Evolutionary conservation across 2,113 vertebrate species (phyloP), one percentile per base, ranked within the genome.

Genomic region (Brachypodius melanocephalos): DNA sequence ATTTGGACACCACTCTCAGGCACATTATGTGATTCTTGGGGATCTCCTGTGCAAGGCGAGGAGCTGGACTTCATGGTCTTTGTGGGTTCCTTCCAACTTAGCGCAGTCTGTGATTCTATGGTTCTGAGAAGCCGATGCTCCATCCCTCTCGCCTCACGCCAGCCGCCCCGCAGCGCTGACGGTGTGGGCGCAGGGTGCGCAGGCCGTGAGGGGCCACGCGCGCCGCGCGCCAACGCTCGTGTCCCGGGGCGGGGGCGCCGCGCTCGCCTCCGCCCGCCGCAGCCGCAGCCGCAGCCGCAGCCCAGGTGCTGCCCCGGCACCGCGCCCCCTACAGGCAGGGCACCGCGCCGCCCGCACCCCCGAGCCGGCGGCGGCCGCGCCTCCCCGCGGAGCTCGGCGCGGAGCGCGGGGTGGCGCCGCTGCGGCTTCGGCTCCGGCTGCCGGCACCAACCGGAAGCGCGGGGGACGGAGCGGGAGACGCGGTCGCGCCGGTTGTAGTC

Each of bases 151-250:
- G 3, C 36, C 66, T 49, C 49, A 16, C 2, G 17, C 14, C 71
- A n/a, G 76, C 34, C 66, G 7, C 17, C 10, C 4, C n/a, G 5
- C 6, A 17, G 59, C 18, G 17, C 36, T 36, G 6, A 1, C 9
- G 8, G 21, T 3, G 14, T 1, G 18, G 21, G 29, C 2, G n/a
- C 36, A 8, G 17, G 12, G 6, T 0, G 24, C 4, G 12, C 7
- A 17, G 40, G 40, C 65, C 36, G 7, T 3, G 29, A 17, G 36
- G 25, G 32, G 20, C 26, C 34, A 1, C 14, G 25, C 6, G 32
- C 59, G 19, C 46, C 31, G 2, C 3, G 4, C 4, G 17, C 8
- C 38, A 3, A 0, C 1, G 12, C 12, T 2, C 4, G 12, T 8
- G 58, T 38, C 12, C 4, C 45, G 4, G 36, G 19, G 7, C 12